Evolutionary conservation across 2,888 invertebrate genomes (phyloP), one percentile per base, ranked within the genome.

Genomic region (Catocala fraxini): DNA sequence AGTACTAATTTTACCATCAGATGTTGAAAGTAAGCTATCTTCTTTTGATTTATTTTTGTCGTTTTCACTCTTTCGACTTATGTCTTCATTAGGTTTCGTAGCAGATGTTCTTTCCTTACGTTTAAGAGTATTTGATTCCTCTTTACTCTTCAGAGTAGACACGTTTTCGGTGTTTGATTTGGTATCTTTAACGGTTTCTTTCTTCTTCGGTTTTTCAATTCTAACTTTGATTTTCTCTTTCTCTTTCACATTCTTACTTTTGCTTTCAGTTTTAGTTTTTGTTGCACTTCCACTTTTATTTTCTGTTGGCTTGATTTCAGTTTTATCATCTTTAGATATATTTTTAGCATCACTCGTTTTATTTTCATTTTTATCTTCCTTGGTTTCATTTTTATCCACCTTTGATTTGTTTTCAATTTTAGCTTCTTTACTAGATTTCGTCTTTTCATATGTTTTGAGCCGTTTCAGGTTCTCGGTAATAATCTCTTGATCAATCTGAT

Each of bases 391-490:
- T 25, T 60, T 71, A 7, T 64, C 48, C 6, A 7, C 42, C 0
- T 46, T 52, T 12, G 34, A 13, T 57, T 51, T 41, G 47, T 5
- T 11, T 15, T 54, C 39, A 13, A 12, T 52, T 55, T 65, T 75
- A 46, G 55, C 42, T 41, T 73, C 77, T 76, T 79, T 87, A 5
- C 46, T 63, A 47, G 45, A 75, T 73, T 83, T 87, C 2, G 56
- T 55, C 68, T 82, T 87, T 15, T 82, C 84, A 33, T 82, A 85
- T 47, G 48, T 86, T 76, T 87, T 89, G 11, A 91, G 77, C 9
- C 89, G 79, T 42, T 83, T 78, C 68, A 92, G 83, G 68, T 92
- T 92, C 80, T 89, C 88, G 45, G 70, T 80, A 10, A 91, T 84
- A 53, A 90, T 89, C 45, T 91, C 90, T 25, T 71, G 79, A 64